Evolutionary conservation across 2,888 invertebrate genomes (phyloP), one percentile per base, ranked within the genome.

Genomic region (Drosophila antonietae): DNA sequence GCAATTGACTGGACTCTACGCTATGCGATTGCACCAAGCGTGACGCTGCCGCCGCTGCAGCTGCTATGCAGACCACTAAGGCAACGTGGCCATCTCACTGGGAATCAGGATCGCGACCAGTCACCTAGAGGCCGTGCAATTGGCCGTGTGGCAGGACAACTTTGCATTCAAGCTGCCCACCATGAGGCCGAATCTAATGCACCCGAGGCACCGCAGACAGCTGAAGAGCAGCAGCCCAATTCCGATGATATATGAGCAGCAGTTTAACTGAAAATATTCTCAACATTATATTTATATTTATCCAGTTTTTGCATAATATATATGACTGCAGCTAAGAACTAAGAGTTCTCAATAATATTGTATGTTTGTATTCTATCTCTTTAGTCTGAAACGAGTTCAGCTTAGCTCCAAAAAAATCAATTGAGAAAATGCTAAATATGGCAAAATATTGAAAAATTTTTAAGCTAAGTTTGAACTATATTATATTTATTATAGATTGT

Each of bases 1-100:
- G 75, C 72, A 5, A 35, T 56, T 10, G 44, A 47, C 7, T 77
- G 72, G 59, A 77, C 75, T 8, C 20, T 47, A 0, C 55, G 56
- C 15, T 67, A 72, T 76, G 75, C 77, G 2, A 47, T 49, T 12
- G n/a, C 31, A 0, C 57, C 60, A 0, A 12, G 23, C 14, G 20
- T 47, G 0, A 0, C 10, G 4, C 12, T 60, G 49, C 28, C 68
- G 8, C 37, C 74, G 12, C 1, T 49, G 31, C n/a, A 31, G 15
- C 5, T 49, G 23, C 20, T 7, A 6, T 6, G n/a, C 49, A 28
- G 6, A 2, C 1, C 31, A n/a, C 6, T 31, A 10, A 1, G 20
- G 1, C 43, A 41, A n/a, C 1, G 0, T n/a, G 6, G 15, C 35
- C 12, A 35, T 3, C 1, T 2, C 15, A 39, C 15, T 37, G 14